Evolutionary conservation across 2,888 invertebrate genomes (phyloP).

Genomic region (Podotricha telesiphe): DNA sequence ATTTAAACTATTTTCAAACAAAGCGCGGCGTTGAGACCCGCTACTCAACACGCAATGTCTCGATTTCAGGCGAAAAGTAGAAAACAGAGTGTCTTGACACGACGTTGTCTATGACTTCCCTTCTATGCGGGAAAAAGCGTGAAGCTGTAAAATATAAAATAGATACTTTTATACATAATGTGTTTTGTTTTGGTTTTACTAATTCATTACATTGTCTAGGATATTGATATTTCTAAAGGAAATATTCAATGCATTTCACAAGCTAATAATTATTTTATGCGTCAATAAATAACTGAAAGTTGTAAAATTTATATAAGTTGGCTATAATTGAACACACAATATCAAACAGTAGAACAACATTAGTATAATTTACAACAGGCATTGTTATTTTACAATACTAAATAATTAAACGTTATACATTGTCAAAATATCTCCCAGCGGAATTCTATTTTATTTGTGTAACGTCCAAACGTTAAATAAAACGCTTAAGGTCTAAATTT

Average conservation of each 20-base stretch:
- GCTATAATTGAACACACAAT: constrained; percentile 32
- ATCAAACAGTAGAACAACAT: constrained; percentile 38
- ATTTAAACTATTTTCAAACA: too few relatives aligned
- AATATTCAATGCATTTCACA: neutral
- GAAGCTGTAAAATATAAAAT: too few relatives aligned
- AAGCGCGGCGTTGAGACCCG: too few relatives aligned
- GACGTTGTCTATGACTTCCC: too few relatives aligned
- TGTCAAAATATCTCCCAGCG: constrained; percentile 46
- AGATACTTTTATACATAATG: too few relatives aligned
- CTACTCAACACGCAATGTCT: too few relatives aligned
- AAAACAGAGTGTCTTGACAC: too few relatives aligned
- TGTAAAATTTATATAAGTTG: constrained; percentile 30
- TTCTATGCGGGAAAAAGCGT: too few relatives aligned
- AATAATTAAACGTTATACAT: constrained; percentile 35
- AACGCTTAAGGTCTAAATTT: constrained; percentile 47
- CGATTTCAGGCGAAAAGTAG: too few relatives aligned
- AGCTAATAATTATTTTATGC: constrained; percentile 2
- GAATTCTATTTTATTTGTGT: constrained; percentile 43
- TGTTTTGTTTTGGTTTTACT: neutral
- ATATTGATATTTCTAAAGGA: neutral
- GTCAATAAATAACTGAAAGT: constrained; percentile 20
- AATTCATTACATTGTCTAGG: neutral
- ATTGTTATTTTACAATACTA: constrained; percentile 37
- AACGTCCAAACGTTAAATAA: neutral
- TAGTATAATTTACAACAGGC: constrained; percentile 40